Evolutionary conservation across 2,888 invertebrate species (phyloP).

Genomic region (Autographa pulchrina): DNA sequence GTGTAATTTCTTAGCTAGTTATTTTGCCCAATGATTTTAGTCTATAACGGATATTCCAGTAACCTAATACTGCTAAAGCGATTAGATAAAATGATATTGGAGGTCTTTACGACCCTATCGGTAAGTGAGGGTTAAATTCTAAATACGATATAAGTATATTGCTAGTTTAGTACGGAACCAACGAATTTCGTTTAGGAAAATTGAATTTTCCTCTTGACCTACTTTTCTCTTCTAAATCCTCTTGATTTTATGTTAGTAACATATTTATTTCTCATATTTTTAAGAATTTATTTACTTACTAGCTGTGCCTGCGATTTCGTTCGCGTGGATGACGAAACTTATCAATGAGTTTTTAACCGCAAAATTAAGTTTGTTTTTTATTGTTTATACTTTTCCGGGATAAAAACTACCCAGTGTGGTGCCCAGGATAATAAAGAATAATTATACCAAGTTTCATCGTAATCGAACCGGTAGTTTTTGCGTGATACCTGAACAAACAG

Average conservation of each 20-base stretch:
- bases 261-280: not conserved
- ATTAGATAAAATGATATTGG: not conserved
- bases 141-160: constrained; percentile 3
- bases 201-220: constrained; percentile 16
- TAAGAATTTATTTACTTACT: too few species aligned
- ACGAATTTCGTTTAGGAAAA: constrained; percentile 17
- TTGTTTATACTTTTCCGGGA: too few species aligned
- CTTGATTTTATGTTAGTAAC: not conserved
- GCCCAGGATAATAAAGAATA: too few species aligned
- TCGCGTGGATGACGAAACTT: too few species aligned
- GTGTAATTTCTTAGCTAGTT: not conserved
- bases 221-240: constrained; percentile 8
- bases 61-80: not conserved
- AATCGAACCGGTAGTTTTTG: too few species aligned
- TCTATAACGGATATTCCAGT: not conserved
- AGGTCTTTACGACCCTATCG: not conserved
- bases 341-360: too few species aligned
- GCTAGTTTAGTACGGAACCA: constrained; percentile 1
- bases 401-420: too few species aligned
- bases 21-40: not conserved
- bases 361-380: too few species aligned
- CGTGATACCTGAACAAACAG: too few species aligned
- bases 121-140: not conserved
- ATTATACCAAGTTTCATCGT: too few species aligned
- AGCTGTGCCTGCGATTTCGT: too few species aligned